Evolutionary conservation across 1,140 invertebrate genomes (phyloP).

Genomic region (Meteorus sp.): DNA sequence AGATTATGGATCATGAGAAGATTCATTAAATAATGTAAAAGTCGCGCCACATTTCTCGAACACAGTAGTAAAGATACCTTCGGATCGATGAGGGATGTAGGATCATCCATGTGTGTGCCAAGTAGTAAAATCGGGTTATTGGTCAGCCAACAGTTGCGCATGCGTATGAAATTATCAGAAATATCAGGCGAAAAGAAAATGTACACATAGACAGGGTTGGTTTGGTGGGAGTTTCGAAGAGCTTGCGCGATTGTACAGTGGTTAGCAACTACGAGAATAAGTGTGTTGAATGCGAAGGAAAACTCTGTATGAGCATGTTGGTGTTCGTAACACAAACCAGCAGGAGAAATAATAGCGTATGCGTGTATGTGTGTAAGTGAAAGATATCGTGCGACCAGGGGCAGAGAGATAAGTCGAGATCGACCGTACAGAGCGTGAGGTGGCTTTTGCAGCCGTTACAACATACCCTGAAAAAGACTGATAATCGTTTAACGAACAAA

Average conservation of each 20-base stretch:
- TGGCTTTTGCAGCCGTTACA: not conserved
- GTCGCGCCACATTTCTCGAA: no score
- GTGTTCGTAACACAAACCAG: not conserved
- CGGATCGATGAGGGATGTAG: constrained; percentile 14
- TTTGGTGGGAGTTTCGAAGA: no score
- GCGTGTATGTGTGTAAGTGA: constrained; percentile 1
- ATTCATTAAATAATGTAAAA: no score
- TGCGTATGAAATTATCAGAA: no score
- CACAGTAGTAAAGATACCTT: constrained; percentile 6
- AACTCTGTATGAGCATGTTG: no score
- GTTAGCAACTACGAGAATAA: constrained; percentile 5
- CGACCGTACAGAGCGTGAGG: constrained; percentile 12
- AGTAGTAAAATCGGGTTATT: constrained; percentile 30
- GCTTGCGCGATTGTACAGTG: constrained; percentile 10
- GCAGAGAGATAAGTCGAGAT: constrained; percentile 16
- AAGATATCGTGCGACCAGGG: not conserved
- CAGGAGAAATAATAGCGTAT: not conserved
- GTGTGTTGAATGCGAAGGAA: constrained; percentile 1
- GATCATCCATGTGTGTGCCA: constrained; percentile 11
- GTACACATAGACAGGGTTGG: not conserved
- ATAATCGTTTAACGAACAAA: not conserved
- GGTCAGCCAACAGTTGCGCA: constrained; percentile 21
- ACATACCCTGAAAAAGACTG: not conserved
- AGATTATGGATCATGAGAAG: no score
- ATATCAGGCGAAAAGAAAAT: not conserved